Evolutionary conservation across 1,140 invertebrate species (phyloP).

Genomic region (Ctenoplectra terminalis): DNA sequence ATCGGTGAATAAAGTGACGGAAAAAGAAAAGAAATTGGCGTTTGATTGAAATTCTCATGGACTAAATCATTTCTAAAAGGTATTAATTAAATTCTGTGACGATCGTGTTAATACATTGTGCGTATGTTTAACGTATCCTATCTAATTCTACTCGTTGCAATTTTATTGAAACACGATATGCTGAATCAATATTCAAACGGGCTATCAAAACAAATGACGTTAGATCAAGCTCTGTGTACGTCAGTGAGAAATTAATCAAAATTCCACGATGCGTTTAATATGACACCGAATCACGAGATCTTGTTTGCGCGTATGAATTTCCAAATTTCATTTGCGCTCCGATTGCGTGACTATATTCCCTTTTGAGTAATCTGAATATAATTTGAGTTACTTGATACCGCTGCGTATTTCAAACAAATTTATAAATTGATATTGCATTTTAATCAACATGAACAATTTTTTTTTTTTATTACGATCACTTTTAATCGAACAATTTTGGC

Average conservation of each 20-base stretch:
- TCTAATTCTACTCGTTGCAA: not conserved
- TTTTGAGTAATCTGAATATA: not conserved
- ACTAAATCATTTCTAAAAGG: not conserved
- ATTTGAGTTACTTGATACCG: not conserved
- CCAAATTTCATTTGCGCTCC: slow-evolving; percentile 11
- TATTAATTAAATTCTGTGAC: not conserved
- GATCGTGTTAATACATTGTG: not conserved
- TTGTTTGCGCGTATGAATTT: slow-evolving; percentile 2
- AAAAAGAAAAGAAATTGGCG: too few relatives aligned
- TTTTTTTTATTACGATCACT: too few relatives aligned
- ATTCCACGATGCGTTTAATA: slow-evolving; percentile 8
- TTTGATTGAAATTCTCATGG: not conserved
- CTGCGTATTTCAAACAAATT: not conserved
- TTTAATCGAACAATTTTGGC: too few relatives aligned
- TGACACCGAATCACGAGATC: not conserved
- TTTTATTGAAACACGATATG: not conserved
- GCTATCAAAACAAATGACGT: not conserved
- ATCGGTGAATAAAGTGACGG: not conserved
- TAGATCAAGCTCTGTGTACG: not conserved
- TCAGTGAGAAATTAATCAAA: slow-evolving; percentile 17
- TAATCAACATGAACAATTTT: too few relatives aligned
- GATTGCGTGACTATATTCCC: too few relatives aligned
- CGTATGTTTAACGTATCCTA: not conserved
- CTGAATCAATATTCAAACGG: not conserved
- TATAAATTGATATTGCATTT: not conserved